Base-by-base conservation (phyloP, 2,113 vertebrate genomes). In the Smithornis capensis region DNA sequence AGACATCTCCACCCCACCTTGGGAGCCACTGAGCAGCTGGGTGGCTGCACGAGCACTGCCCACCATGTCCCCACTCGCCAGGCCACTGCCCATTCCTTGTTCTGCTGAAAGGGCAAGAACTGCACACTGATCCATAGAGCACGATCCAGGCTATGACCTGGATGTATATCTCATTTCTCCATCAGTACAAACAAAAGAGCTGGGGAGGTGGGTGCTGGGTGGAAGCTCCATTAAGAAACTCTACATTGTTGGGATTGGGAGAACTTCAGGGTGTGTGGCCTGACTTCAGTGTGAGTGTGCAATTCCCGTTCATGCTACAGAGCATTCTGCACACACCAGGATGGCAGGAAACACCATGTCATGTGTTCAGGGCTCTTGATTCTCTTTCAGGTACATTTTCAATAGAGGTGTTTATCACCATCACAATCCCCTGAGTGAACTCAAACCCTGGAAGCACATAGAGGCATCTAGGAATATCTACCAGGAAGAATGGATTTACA, bases 231-330 rank as follows among this genome's bases (percentile, higher is more conserved):
- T 12, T 29, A 74, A 64, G 21, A 83, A 69, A 64, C 42, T 11
- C 28, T 55, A 25, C 5, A 2, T 35, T 68, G 85, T 2, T 23
- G 37, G 24, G n/a, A 56, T 67, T 25, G 4, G 23, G 42, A 89
- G 47, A 63, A 79, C 24, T 44, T 82, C 35, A 37, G 38, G 24
- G 6, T 9, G 17, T 23, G 52, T 1, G 3, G 19, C 27, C 37
- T 40, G 53, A 64, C 44, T 79, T 82, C 2, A 1, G 33, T 45
- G 12, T 15, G 9, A 70, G 19, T 0, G 0, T 56, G 35, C 17
- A 33, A 44, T 53, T 87, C 12, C 19, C n/a, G 23, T 69, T 27
- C 31, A 4, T 6, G 21, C 57, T 57, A 17, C 37, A 73, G 14
- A 83, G 17, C 16, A 5, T 21, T 85, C 47, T 52, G 37, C 28